Conservation (phyloP, 2,113 vertebrate genomes). For the Baryphthengus martii region DNA sequence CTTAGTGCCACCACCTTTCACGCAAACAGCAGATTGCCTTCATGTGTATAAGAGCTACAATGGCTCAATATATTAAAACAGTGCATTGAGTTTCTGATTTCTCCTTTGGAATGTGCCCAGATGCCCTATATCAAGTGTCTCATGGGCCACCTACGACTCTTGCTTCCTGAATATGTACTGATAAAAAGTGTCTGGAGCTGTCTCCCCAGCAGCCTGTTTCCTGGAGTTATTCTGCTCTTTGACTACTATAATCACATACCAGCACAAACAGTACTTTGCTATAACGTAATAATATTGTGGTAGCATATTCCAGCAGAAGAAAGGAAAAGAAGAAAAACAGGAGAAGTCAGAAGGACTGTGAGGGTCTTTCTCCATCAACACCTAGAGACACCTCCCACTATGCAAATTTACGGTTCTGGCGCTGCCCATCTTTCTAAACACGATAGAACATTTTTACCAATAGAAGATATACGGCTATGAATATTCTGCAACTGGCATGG, state of each 20-base stretch:
- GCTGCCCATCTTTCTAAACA: not conserved
- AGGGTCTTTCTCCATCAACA: not conserved
- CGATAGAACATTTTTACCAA: not conserved
- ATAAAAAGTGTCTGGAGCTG: not conserved
- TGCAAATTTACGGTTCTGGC: not conserved
- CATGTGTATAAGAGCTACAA: not conserved
- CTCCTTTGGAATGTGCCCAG: not conserved
- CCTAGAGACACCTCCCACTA: fast-evolving
- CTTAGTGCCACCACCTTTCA: not conserved
- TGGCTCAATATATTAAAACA: not conserved
- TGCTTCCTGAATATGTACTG: not conserved
- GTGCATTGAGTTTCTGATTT: not conserved
- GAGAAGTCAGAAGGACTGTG: not conserved
- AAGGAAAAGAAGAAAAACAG: not conserved
- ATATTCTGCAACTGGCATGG: not conserved
- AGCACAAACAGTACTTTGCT: not conserved
- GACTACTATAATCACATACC: not conserved
- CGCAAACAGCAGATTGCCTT: not conserved
- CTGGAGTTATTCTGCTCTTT: not conserved
- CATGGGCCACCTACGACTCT: not conserved
- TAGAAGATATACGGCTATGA: not conserved
- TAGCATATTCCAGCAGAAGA: not conserved
- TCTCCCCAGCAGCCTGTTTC: not conserved
- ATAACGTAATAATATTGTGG: not conserved
- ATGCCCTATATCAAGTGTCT: not conserved